Base-by-base conservation (phyloP, 1,140 invertebrate genomes). In the Heliconius hewitsoni region DNA sequence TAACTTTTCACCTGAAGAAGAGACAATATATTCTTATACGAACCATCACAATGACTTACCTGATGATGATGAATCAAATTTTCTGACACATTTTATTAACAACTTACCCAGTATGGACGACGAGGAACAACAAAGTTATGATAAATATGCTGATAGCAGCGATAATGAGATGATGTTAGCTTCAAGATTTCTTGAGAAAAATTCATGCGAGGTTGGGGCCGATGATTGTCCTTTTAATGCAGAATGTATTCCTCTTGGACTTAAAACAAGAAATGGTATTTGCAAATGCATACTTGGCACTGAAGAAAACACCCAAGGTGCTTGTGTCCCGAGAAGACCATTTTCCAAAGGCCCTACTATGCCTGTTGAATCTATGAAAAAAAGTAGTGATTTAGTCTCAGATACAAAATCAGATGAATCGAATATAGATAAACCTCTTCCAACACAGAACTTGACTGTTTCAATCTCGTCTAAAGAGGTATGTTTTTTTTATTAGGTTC, bases 401-500 rank as follows among this genome's bases (percentile, higher is more conserved):
- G 89, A 89, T 71, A 39, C 70, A 19, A 94, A 91, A 85, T 79
- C 42, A 74, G 88, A 87, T 79, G 76, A 82, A 60, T 27, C 82
- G 1, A 92, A 89, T 85, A 87, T 86, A 76, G 93, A 94, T 79
- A 87, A 91, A 4, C 91, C 92, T 42, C 84, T 89, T 50, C 90
- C 94, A 79, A 93, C 95, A 84, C 96, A 96, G 86, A 96, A 96
- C 79, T 94, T 98, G 78, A 96, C 96, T 37, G 97, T 99, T 2
- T 97, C 97, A 8, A 97, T 97, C 11, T 95, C 96, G 83, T 96
- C 97, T 55, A 96, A 98, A 95, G 95, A 96, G 90, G 97, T 97
- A 84, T 66, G 60, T 66, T 52, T 46, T 46, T 46, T 42, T 50
- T 52, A 6, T 52, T 52, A 52, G 6, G 50, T 46, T 46, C 3